Conservation (phyloP, 2,797 vertebrate species). For the Phalloptychus januarius region DNA sequence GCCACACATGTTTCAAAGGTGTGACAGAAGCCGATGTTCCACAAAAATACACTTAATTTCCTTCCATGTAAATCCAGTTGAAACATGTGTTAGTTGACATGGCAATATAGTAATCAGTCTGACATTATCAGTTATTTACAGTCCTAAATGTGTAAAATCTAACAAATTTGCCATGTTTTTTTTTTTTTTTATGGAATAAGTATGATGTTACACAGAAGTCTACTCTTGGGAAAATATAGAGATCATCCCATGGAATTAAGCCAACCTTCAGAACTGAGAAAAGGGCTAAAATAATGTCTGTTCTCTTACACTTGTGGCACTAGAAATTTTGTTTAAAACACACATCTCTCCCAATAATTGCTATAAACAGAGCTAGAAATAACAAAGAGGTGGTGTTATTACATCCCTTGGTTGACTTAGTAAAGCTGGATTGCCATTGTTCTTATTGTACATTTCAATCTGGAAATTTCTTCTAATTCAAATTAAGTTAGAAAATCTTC, state of each 20-base stretch:
- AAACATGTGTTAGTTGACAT: background rate
- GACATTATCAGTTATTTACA: too few relatives aligned
- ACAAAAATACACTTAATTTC: background rate
- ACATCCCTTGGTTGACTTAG: background rate
- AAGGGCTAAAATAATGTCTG: background rate
- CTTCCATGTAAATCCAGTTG: background rate
- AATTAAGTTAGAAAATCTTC: background rate
- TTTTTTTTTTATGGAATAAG: background rate
- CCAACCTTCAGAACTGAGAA: background rate
- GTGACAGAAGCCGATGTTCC: background rate
- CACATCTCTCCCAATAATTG: background rate
- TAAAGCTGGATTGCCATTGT: background rate
- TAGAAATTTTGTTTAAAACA: background rate
- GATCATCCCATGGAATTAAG: background rate
- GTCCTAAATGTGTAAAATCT: background rate
- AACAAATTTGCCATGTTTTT: background rate
- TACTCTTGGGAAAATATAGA: background rate
- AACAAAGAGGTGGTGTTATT: background rate
- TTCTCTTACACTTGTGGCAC: background rate
- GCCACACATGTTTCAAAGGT: background rate
- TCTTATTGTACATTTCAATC: background rate
- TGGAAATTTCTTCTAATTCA: background rate
- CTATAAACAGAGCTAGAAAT: background rate
- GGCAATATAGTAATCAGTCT: too few relatives aligned
- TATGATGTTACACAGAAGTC: background rate